These are phyloP conservation scores for Drosophila paramelanica DNA, from an alignment of 2,888 invertebrate species.

Conservation along the genomic window DNA sequence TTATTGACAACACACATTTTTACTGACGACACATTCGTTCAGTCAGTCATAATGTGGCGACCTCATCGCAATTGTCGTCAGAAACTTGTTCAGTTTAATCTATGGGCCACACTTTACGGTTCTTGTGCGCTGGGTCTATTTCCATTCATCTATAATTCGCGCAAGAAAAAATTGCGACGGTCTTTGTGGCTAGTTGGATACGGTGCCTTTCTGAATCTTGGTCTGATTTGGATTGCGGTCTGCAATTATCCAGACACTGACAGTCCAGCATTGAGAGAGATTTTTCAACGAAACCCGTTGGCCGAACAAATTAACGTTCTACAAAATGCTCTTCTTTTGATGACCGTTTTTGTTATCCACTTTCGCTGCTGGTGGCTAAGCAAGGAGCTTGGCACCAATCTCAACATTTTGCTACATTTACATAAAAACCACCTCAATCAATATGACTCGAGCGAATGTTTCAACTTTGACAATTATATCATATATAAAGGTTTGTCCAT, in stretches of 20 bases:
- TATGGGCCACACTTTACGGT: constrained; percentile 27
- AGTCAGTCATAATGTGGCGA: constrained; percentile 30
- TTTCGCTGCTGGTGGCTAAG: constrained; percentile 48
- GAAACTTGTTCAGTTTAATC: constrained; percentile 23
- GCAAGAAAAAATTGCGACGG: constrained; percentile 10
- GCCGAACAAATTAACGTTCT: constrained; percentile 17
- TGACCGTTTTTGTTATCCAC: constrained; percentile 12
- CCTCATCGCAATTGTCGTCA: constrained; percentile 36
- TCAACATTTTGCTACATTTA: constrained; percentile 25
- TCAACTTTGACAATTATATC: constrained; percentile 23
- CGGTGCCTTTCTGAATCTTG: constrained; percentile 20
- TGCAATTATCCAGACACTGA: constrained; percentile 1
- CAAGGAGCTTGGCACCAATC: constrained; percentile 9
- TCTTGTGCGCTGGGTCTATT: constrained; percentile 60
- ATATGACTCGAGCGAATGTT: constrained; percentile 6
- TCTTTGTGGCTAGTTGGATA: constrained; percentile 45
- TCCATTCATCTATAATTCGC: constrained; percentile 41
- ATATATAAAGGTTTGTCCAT: constrained; percentile 22
- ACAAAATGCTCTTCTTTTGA: constrained; percentile 1
- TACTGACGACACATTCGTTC: constrained; percentile 1
- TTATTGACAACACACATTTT: neutral
- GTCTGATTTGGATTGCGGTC: neutral
- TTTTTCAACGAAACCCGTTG: constrained; percentile 33
- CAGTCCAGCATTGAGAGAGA: neutral
- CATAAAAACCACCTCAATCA: constrained; percentile 4